A percentile compares a stretch with the other conserved stretches of the same genome.
These are phyloP conservation scores for Hystrix brachyura DNA, from an alignment of 2,113 vertebrate genomes.

Conservation along the genomic window DNA sequence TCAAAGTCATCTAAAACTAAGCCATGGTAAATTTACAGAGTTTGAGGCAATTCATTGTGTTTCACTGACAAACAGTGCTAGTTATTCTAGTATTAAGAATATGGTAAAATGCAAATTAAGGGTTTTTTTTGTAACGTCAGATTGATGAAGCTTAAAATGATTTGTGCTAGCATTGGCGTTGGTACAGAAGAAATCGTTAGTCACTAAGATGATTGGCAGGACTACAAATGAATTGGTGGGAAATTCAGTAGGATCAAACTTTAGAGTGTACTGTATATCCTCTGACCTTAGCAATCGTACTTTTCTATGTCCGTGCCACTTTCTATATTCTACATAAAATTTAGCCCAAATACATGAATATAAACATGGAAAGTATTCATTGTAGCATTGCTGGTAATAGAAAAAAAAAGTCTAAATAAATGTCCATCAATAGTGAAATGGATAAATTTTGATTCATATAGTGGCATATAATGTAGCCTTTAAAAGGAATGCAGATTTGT, in stretches of 20 bases:
- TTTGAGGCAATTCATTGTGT: conserved; percentile 26
- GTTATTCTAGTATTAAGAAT: conserved; percentile 49
- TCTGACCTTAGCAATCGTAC: not conserved
- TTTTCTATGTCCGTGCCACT: not conserved
- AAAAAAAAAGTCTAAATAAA: not conserved
- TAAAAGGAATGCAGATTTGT: conserved; percentile 21
- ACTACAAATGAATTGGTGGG: conserved; percentile 15
- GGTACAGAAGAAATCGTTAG: conserved; percentile 13
- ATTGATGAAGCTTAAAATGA: conserved; percentile 15
- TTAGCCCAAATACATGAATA: conserved; percentile 24
- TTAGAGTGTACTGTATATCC: not conserved
- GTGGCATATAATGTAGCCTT: conserved; percentile 42
- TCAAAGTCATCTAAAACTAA: conserved; percentile 50
- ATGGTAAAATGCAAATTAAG: conserved; percentile 48
- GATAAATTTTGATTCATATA: conserved; percentile 21
- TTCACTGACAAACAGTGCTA: conserved; percentile 7
- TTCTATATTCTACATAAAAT: conserved; percentile 28
- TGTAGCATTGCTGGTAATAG: conserved; percentile 62
- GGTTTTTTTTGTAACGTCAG: not conserved
- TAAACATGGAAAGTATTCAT: conserved; percentile 24
- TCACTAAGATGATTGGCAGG: not conserved
- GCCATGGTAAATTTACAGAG: conserved; percentile 29
- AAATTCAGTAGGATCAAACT: conserved; percentile 1
- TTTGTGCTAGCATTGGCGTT: not conserved
- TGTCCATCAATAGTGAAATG: conserved; percentile 27